Evolutionary conservation across 2,113 vertebrate genomes (phyloP).

Genomic region (Ictalurus punctatus): DNA sequence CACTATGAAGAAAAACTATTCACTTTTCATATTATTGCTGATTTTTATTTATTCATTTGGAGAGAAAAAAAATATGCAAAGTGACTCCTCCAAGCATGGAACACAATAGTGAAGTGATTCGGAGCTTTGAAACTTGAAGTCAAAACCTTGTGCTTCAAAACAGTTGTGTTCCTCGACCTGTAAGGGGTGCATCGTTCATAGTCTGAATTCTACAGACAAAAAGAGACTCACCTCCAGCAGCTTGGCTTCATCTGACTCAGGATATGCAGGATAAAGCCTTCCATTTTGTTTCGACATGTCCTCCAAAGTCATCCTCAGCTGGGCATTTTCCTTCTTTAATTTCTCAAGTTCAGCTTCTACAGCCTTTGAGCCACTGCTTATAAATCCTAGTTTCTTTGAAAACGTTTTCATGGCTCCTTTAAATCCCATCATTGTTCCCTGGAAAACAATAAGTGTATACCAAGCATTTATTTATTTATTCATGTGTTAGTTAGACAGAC

Average conservation of each 20-base stretch:
- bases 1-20: background rate
- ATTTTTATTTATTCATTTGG: background rate
- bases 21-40: background rate
- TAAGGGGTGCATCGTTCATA: too few species aligned
- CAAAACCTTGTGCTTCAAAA: constrained; percentile 53
- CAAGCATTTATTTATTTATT: background rate
- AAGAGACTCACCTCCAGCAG: constrained; percentile 79
- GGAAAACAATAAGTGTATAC: background rate
- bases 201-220: background rate
- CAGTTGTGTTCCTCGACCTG: background rate
- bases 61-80: background rate
- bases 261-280: constrained; percentile 45
- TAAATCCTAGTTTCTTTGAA: constrained; percentile 78
- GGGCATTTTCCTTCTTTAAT: too few species aligned
- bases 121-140: background rate
- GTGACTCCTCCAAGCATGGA: background rate
- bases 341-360: constrained; percentile 71
- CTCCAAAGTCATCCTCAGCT: constrained; percentile 57
- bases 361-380: constrained; percentile 69
- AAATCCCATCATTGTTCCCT: constrained; percentile 75
- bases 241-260: constrained; percentile 73
- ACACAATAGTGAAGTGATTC: background rate
- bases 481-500: background rate
- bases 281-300: constrained; percentile 70
- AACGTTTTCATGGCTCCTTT: constrained; percentile 78